A percentile compares a stretch with the other conserved stretches of the same genome.
Evolutionary conservation across 2,113 vertebrate genomes (phyloP).

Genomic region (Lethenteron reissneri): DNA sequence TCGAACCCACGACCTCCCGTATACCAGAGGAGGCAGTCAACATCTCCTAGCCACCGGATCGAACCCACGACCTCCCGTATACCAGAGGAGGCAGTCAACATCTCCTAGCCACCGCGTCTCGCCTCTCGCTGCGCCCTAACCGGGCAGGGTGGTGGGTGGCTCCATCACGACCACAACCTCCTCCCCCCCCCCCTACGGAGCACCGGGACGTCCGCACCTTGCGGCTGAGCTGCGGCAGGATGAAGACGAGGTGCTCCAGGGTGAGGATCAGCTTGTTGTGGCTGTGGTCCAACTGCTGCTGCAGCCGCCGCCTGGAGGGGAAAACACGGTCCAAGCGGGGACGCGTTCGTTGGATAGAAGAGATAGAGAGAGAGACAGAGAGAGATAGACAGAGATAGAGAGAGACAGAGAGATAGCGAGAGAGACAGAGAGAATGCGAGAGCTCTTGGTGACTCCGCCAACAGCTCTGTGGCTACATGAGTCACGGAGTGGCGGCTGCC

Average conservation of each 20-base stretch:
- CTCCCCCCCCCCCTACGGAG: not conserved
- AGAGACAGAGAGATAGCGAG: too few relatives aligned
- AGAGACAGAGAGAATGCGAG: too few relatives aligned
- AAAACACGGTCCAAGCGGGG: not conserved
- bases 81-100: slow-evolving; percentile 7
- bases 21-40: too few relatives aligned
- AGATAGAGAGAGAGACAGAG: not conserved
- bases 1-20: too few relatives aligned
- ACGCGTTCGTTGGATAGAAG: not conserved
- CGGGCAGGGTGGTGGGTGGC: slow-evolving; percentile 24
- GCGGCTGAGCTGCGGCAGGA: slow-evolving; percentile 35
- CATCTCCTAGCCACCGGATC: too few relatives aligned
- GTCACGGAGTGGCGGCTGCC: too few relatives aligned
- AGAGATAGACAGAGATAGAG: too few relatives aligned
- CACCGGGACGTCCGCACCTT: slow-evolving; percentile 20
- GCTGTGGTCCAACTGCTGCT: slow-evolving; percentile 23
- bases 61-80: too few relatives aligned
- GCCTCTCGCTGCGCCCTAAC: slow-evolving; percentile 28
- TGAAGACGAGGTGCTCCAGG: slow-evolving; percentile 32
- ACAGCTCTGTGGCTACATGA: too few relatives aligned
- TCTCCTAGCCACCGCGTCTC: slow-evolving; percentile 26
- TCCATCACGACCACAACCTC: not conserved
- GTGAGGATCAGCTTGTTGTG: slow-evolving; percentile 34
- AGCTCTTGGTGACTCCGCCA: too few relatives aligned
- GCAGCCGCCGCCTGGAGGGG: slow-evolving; percentile 24